Evolutionary conservation across 2,797 vertebrate species (phyloP), one percentile per base, ranked within the genome.

Genomic region (Gallirallus australis): DNA sequence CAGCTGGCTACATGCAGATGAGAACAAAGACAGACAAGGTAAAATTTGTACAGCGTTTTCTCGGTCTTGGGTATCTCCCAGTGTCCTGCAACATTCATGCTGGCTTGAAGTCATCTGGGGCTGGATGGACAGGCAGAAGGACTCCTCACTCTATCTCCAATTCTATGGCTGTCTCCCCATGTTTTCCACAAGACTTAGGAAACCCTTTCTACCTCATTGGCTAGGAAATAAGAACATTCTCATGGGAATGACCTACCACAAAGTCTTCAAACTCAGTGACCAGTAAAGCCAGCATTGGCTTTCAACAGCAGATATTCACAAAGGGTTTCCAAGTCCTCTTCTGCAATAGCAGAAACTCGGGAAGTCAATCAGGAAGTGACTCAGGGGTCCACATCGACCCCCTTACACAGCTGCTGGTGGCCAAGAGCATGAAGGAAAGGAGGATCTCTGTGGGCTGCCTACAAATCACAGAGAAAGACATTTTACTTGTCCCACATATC

Each of bases 211-310:
- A 47, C 15, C 13, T 79, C 35, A 18, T 18, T 66, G 53, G 2
- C 13, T 91, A 86, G 54, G 54, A 93, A 90, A 86, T 65, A 75
- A 33, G 20, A 73, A 31, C 19, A 66, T 63, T 79, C 30, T 84
- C 16, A 31, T 21, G 16, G 48, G 18, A 80, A 71, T 47, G 20
- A 78, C 40, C 53, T 78, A 64, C 11, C 25, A 48, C 35, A 50
- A 59, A 16, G 7, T 57, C 37, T 92, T 68, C 60, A 87, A 87
- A 94, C 8, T 82, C 39, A 48, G 63, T 1, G 1, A 35, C 9
- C 33, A 66, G 28, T 12, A 9, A 93, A 76, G 42, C 61, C 45
- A 79, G 60, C 52, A 5, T 0, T 45, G 23, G 5, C 23, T 85
- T 72, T 78, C 50, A 78, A 80, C 7, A 71, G 28, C 23, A 78